These are phyloP conservation scores for Prunella strophiata DNA, from an alignment of 2,797 vertebrate species.

Conservation along the genomic window DNA sequence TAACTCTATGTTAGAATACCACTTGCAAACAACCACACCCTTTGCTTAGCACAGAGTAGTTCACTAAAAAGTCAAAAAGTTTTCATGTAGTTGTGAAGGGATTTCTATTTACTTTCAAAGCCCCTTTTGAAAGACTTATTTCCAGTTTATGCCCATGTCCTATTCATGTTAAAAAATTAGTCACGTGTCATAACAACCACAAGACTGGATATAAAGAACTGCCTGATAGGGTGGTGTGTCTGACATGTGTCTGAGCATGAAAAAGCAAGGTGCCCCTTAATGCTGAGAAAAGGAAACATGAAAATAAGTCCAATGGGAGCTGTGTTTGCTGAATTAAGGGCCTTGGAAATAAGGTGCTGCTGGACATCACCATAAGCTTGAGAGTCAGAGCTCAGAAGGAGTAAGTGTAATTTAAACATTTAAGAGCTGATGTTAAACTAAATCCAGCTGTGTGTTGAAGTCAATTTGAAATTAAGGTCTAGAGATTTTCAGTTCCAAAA, in stretches of 20 bases:
- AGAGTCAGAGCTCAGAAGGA: neutral
- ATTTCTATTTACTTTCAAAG: neutral
- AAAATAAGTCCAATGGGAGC: neutral
- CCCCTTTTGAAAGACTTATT: neutral
- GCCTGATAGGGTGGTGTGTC: neutral
- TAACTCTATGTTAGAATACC: neutral
- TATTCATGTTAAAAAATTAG: neutral
- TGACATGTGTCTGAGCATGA: neutral
- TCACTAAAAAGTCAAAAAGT: neutral
- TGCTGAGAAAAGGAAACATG: neutral
- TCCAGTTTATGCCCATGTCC: neutral
- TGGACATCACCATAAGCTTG: neutral
- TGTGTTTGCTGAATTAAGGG: neutral
- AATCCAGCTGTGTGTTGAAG: constrained; percentile 27
- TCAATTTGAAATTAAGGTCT: constrained; percentile 12
- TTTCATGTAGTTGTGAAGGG: neutral
- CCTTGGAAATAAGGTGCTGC: neutral
- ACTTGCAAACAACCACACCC: neutral
- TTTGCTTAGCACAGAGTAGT: neutral
- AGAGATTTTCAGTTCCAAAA: constrained; percentile 11
- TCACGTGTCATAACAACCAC: neutral
- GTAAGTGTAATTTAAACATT: neutral
- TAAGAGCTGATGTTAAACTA: constrained; percentile 33
- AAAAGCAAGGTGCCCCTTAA: neutral
- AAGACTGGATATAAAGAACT: neutral